Conservation (phyloP, 2,797 vertebrate genomes). For the Takifugu rubripes region DNA sequence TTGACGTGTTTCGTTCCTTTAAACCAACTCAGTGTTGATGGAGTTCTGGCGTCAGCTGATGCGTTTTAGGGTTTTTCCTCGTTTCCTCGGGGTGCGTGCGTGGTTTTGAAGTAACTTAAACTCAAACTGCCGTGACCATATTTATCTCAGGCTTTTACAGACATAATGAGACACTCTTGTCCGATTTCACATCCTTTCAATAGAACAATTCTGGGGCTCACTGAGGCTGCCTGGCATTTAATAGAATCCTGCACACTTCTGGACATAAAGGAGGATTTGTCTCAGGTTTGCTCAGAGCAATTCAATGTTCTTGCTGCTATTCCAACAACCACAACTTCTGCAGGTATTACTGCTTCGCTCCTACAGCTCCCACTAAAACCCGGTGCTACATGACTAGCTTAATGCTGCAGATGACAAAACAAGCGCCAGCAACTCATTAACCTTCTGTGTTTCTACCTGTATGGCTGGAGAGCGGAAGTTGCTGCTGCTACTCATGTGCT, state of each 20-base stretch:
- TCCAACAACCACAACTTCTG: conserved; percentile 52
- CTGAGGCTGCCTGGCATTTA: conserved; percentile 39
- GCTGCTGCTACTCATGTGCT: conserved; percentile 28
- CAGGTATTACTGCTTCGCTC: conserved; percentile 42
- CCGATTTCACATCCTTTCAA: conserved; percentile 30
- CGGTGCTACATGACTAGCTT: conserved; percentile 66
- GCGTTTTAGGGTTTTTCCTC: conserved; percentile 23
- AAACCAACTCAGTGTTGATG: conserved; percentile 12
- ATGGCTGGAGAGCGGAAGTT: conserved; percentile 42
- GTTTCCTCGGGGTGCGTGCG: conserved; percentile 24
- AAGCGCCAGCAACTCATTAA: conserved; percentile 54
- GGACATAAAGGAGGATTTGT: conserved; percentile 59
- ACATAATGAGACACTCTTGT: conserved; percentile 19
- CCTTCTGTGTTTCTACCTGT: conserved; percentile 40
- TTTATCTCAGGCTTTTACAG: conserved; percentile 66
- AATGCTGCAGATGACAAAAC: conserved; percentile 59
- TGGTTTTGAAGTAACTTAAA: conserved; percentile 46
- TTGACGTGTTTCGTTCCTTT: conserved; percentile 35
- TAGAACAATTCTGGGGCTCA: conserved; percentile 44
- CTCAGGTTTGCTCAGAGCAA: conserved; percentile 73
- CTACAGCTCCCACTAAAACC: conserved; percentile 57
- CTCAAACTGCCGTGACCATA: conserved; percentile 64
- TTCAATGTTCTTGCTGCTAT: conserved; percentile 70
- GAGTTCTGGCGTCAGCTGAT: conserved; percentile 29
- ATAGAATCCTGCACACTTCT: conserved; percentile 49